A percentile compares a stretch with the other conserved stretches of the same genome.
Conservation (phyloP, 2,888 invertebrate species). For the Mythimna albipuncta region DNA sequence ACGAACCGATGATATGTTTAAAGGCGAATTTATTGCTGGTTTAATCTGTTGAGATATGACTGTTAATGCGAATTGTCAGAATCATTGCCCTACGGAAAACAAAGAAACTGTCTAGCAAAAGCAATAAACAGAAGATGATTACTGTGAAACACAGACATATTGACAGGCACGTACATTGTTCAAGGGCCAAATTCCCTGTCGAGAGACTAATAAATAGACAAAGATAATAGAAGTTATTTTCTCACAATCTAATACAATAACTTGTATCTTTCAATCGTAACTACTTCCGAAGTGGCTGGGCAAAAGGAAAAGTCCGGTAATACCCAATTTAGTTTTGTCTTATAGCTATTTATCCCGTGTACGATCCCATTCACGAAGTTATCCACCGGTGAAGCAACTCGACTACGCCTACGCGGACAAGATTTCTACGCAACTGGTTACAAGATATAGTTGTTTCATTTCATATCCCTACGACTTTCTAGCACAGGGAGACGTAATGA, state of each 20-base stretch:
- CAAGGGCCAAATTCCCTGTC: slow-evolving; percentile 16
- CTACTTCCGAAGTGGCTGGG: slow-evolving; percentile 34
- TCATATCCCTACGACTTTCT: slow-evolving; percentile 60
- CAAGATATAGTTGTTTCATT: slow-evolving; percentile 66
- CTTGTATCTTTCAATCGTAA: slow-evolving; percentile 40
- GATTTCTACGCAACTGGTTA: slow-evolving; percentile 80
- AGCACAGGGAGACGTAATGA: slow-evolving; percentile 45
- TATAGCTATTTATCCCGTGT: slow-evolving; percentile 56
- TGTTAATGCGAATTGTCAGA: slow-evolving; percentile 25
- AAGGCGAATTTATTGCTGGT: slow-evolving; percentile 33
- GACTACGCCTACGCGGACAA: slow-evolving; percentile 72
- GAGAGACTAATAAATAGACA: slow-evolving; percentile 19
- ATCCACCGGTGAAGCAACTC: slow-evolving; percentile 74
- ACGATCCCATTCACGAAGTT: slow-evolving; percentile 60
- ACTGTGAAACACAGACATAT: slow-evolving; percentile 29
- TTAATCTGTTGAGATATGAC: slow-evolving; percentile 27
- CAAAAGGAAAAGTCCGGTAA: slow-evolving; percentile 47
- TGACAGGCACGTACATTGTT: slow-evolving; percentile 21
- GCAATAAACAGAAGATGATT: slow-evolving; percentile 22
- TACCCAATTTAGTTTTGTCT: slow-evolving; percentile 52
- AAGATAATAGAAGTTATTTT: slow-evolving; percentile 29
- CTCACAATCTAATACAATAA: slow-evolving; percentile 43
- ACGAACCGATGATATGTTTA: slow-evolving; percentile 49
- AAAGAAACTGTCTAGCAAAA: slow-evolving; percentile 11
- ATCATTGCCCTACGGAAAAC: slow-evolving; percentile 13